Conservation (phyloP, 2,888 invertebrate genomes). For the Clivina fossor region DNA sequence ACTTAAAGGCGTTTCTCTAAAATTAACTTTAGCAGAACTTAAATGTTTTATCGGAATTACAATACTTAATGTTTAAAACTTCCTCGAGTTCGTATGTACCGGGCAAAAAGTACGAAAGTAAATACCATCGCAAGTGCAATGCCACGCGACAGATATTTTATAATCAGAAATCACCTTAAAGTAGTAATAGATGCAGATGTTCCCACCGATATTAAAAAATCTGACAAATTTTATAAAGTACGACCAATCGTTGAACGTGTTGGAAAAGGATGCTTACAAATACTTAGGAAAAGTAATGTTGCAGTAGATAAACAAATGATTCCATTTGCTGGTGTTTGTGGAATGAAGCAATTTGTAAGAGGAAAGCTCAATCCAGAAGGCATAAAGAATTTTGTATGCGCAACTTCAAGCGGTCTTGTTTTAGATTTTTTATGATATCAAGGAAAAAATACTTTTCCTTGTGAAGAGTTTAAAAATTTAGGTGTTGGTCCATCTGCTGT, state of each 20-base stretch:
- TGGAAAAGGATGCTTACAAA: conserved; percentile 5
- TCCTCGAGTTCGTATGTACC: conserved; percentile 35
- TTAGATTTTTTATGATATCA: conserved; percentile 43
- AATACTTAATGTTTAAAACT: conserved; percentile 35
- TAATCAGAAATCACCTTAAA: conserved; percentile 35
- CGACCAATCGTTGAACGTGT: conserved; percentile 16
- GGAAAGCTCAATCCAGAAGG: conserved; percentile 44
- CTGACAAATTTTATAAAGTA: conserved; percentile 15
- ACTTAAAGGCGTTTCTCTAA: too few species aligned
- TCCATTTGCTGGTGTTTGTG: conserved; percentile 25
- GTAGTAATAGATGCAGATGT: conserved; percentile 31
- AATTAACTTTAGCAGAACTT: too few species aligned
- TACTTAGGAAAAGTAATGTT: conserved; percentile 17
- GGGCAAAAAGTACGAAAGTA: conserved; percentile 34
- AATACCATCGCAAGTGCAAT: conserved; percentile 23
- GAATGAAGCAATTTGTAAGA: conserved; percentile 36
- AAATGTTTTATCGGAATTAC: too few species aligned
- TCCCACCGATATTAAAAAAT: conserved; percentile 5
- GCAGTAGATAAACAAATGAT: conserved; percentile 35
- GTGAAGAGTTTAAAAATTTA: too few species aligned
- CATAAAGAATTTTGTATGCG: conserved; percentile 45
- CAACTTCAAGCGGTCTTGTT: conserved; percentile 41
- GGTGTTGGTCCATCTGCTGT: conserved; percentile 42
- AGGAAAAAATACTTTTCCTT: conserved; percentile 41
- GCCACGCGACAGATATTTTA: conserved; percentile 32